These are phyloP conservation scores for Bubo bubo DNA, from an alignment of 2,113 vertebrate genomes.

Conservation along the genomic window DNA sequence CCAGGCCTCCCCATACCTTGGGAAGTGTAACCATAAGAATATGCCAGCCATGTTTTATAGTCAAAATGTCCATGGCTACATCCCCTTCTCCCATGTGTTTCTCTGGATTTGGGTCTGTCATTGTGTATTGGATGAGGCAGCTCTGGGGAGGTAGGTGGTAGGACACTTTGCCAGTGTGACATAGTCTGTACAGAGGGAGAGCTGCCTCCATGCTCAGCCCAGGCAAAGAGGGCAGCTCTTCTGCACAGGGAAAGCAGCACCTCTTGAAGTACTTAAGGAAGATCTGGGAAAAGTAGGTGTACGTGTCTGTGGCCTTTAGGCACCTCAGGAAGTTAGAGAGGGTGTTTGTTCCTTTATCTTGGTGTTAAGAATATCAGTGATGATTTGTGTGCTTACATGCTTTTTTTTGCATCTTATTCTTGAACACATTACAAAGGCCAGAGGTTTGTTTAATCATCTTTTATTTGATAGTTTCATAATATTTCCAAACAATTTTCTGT, in stretches of 20 bases:
- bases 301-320: background rate
- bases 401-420: background rate
- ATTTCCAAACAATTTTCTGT: slow-evolving; percentile 46
- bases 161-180: background rate
- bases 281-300: background rate
- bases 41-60: background rate
- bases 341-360: slow-evolving; percentile 2
- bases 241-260: background rate
- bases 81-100: background rate
- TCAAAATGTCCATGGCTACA: background rate
- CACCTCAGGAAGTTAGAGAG: background rate
- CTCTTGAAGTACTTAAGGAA: background rate
- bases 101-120: background rate
- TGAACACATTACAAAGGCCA: background rate
- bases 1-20: background rate
- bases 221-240: background rate
- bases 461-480: slow-evolving; percentile 46
- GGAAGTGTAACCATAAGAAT: background rate
- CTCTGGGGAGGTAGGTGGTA: background rate
- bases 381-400: background rate
- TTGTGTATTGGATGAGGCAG: background rate
- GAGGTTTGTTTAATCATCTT: background rate
- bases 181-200: background rate
- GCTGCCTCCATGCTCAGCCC: background rate
- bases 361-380: background rate